These are phyloP conservation scores for Oxyteleia sp. DNA, from an alignment of 2,888 invertebrate genomes.

Conservation along the genomic window DNA sequence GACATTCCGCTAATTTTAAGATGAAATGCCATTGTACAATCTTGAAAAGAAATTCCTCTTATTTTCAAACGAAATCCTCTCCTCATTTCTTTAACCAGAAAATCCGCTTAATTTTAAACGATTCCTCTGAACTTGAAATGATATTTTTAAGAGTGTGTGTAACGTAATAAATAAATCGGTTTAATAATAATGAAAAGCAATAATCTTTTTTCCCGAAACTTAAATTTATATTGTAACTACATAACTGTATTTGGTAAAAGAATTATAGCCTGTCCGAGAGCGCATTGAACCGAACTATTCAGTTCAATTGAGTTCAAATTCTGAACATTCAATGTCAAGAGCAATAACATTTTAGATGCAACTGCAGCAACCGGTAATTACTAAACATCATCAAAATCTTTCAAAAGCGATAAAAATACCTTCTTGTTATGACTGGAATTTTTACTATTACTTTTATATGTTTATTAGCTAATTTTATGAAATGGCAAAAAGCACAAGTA, in stretches of 20 bases:
- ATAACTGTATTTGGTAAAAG: conserved; percentile 28
- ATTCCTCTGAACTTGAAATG: too few species aligned
- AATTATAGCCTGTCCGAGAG: conserved; percentile 16
- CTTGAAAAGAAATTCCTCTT: too few species aligned
- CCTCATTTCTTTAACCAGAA: too few species aligned
- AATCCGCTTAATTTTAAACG: too few species aligned
- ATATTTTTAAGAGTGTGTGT: too few species aligned
- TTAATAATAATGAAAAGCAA: not conserved
- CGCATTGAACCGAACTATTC: conserved; percentile 45
- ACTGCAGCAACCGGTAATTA: conserved; percentile 40
- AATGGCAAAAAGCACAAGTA: conserved; percentile 25
- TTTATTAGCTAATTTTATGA: conserved; percentile 40
- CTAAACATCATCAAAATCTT: conserved; percentile 38
- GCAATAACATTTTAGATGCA: conserved; percentile 52
- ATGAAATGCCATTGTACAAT: too few species aligned
- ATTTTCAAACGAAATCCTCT: too few species aligned
- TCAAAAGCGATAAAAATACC: conserved; percentile 42
- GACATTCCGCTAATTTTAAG: too few species aligned
- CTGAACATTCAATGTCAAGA: conserved; percentile 54
- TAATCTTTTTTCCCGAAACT: not conserved
- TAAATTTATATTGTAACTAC: conserved; percentile 18
- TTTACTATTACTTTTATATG: conserved; percentile 47
- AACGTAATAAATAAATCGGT: not conserved
- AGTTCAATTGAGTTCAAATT: conserved; percentile 60
- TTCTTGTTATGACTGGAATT: not conserved